These are phyloP conservation scores for Leptinotarsa texana DNA, from an alignment of 1,140 invertebrate genomes.

Conservation along the genomic window DNA sequence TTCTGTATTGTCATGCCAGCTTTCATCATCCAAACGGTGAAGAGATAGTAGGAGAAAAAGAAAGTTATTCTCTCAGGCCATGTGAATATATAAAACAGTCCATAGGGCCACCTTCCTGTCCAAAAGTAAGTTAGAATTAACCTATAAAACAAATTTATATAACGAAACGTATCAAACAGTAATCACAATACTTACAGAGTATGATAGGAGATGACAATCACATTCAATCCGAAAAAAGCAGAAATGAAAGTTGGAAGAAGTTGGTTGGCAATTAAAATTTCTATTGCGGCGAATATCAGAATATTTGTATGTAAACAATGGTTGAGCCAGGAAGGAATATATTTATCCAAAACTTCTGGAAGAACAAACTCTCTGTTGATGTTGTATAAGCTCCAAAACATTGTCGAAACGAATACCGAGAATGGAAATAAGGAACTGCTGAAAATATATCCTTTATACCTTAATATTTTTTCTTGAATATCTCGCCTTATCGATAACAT, in stretches of 20 bases:
- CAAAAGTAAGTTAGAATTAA: too few species aligned
- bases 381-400: constrained; percentile 35
- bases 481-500: background rate
- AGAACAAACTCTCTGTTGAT: constrained; percentile 37
- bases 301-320: constrained; percentile 11
- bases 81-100: background rate
- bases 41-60: background rate
- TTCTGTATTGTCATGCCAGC: background rate
- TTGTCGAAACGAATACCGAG: constrained; percentile 30
- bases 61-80: background rate
- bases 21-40: background rate
- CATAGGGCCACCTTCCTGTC: constrained; percentile 1
- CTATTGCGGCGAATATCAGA: background rate
- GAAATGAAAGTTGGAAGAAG: background rate
- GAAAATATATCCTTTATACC: constrained; percentile 8
- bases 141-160: too few species aligned
- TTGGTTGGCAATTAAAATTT: constrained; percentile 12
- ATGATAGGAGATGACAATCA: background rate
- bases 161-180: too few species aligned
- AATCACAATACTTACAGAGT: background rate
- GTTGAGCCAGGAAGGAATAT: constrained; percentile 4
- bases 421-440: constrained; percentile 29
- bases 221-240: background rate
- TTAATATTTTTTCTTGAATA: background rate
- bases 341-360: constrained; percentile 27